phyloP scores from a whole-genome alignment of 2,113 vertebrate genomes.

The Hippocampus zosterae region DNA sequence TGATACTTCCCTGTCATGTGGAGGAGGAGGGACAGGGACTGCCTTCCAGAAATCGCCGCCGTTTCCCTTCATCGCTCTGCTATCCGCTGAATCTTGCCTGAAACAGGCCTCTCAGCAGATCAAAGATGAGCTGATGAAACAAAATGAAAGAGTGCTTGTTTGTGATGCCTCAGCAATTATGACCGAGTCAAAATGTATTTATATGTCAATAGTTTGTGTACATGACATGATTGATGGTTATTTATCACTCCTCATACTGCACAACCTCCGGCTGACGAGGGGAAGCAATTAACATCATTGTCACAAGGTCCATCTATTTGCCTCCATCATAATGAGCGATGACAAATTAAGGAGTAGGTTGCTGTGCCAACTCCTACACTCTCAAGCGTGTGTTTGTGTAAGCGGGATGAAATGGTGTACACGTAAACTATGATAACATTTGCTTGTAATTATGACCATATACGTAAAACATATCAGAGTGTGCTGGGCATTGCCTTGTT shows the following conservation, averaged over 20 bases:
- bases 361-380: slow-evolving; percentile 19
- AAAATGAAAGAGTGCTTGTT: slow-evolving; percentile 2
- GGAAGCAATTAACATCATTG: slow-evolving; percentile 73
- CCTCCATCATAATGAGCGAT: slow-evolving; percentile 63
- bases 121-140: slow-evolving; percentile 18
- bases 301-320: slow-evolving; percentile 72
- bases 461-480: too few relatives aligned
- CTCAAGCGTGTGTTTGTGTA: not conserved
- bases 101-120: not conserved
- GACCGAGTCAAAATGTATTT: not conserved
- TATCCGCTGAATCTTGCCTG: not conserved
- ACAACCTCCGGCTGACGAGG: slow-evolving; percentile 47
- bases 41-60: not conserved
- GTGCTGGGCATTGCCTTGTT: too few relatives aligned
- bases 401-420: not conserved
- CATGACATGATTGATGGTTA: slow-evolving; percentile 1
- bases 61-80: slow-evolving; percentile 26
- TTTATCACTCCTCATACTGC: not conserved
- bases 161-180: not conserved
- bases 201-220: not conserved
- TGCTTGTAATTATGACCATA: not conserved
- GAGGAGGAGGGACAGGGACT: not conserved
- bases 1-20: slow-evolving; percentile 21
- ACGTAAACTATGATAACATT: not conserved
- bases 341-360: slow-evolving; percentile 62